phyloP scores from a whole-genome alignment of 2,888 invertebrate species.

The Himalopsyche anomala region DNA sequence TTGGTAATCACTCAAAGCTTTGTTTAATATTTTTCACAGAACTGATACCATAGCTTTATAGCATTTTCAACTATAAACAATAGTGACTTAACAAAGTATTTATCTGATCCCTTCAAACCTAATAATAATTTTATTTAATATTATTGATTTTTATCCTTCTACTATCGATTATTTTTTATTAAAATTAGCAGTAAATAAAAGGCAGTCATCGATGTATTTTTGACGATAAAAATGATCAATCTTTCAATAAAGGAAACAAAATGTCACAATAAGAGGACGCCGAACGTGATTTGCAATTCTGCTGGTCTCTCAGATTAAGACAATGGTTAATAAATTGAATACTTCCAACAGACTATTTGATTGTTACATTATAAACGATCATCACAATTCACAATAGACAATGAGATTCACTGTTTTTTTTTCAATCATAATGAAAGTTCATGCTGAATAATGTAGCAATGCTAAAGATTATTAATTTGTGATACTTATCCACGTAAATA shows the following conservation, averaged over 20 bases:
- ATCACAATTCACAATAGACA: slow-evolving; percentile 43
- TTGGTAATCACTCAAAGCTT: too few relatives aligned
- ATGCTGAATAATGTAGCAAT: slow-evolving; percentile 4
- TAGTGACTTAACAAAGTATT: too few relatives aligned
- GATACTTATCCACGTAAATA: too few relatives aligned
- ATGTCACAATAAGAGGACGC: slow-evolving; percentile 39
- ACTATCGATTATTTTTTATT: too few relatives aligned
- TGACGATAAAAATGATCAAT: not conserved
- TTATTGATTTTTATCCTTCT: too few relatives aligned
- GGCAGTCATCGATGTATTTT: slow-evolving; percentile 23
- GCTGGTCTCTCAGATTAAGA: slow-evolving; percentile 13
- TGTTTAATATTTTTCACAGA: not conserved
- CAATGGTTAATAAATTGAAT: slow-evolving; percentile 43
- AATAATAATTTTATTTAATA: too few relatives aligned
- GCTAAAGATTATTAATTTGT: not conserved
- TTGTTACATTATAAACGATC: slow-evolving; percentile 43
- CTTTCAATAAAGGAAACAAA: slow-evolving; percentile 41
- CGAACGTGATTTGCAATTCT: slow-evolving; percentile 42
- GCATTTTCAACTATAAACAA: too few relatives aligned
- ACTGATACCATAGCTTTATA: too few relatives aligned
- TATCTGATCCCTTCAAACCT: too few relatives aligned
- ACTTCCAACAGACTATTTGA: slow-evolving; percentile 40
- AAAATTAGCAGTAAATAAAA: too few relatives aligned
- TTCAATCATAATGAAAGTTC: slow-evolving; percentile 16
- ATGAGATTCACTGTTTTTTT: slow-evolving; percentile 35